Conservation (phyloP, 2,888 invertebrate species). For the Cordilura impudica region DNA sequence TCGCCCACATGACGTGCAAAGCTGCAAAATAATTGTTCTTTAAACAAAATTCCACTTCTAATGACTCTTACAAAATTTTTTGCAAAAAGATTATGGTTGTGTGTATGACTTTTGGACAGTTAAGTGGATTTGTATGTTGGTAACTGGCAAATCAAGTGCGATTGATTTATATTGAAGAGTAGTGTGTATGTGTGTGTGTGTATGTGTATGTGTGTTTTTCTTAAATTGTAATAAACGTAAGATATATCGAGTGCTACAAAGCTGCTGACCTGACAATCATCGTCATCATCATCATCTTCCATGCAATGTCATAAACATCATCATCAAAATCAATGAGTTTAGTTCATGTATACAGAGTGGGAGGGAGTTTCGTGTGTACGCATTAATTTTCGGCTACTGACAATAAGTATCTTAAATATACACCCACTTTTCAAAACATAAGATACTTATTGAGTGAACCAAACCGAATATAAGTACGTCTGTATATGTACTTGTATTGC, state of each 20-base stretch:
- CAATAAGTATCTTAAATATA: constrained; percentile 51
- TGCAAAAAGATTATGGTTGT: constrained; percentile 44
- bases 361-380: constrained; percentile 38
- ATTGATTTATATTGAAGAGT: constrained; percentile 53
- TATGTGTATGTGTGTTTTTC: constrained; percentile 1
- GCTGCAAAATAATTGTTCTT: not conserved
- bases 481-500: not conserved
- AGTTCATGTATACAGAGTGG: too few species aligned
- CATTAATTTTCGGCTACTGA: constrained; percentile 54
- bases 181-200: not conserved
- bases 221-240: constrained; percentile 56
- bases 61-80: constrained; percentile 16
- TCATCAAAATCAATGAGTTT: not conserved
- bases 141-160: constrained; percentile 55
- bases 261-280: constrained; percentile 59
- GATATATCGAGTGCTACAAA: constrained; percentile 46
- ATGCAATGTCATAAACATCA: not conserved
- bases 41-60: not conserved
- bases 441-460: constrained; percentile 28
- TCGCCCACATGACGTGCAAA: too few species aligned
- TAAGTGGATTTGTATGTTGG: constrained; percentile 60
- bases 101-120: constrained; percentile 51
- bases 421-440: constrained; percentile 6
- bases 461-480: not conserved
- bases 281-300: constrained; percentile 22